Conservation (phyloP, 2,797 vertebrate genomes). For the Syngnathus rostellatus region DNA sequence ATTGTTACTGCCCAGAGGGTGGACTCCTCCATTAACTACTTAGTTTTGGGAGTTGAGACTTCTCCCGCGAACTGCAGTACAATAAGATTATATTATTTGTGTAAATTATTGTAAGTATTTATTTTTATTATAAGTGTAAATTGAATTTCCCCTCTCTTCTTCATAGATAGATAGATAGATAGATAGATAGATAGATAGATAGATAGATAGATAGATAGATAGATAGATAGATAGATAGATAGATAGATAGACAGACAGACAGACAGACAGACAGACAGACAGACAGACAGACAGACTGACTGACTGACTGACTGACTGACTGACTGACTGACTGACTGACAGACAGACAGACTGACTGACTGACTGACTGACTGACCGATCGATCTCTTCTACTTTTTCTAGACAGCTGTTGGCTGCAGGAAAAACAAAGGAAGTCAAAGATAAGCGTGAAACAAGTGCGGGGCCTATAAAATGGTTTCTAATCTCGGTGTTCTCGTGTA, state of each 20-base stretch:
- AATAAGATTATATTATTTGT: conserved; percentile 1
- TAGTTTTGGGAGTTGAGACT: not conserved
- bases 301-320: too few species aligned
- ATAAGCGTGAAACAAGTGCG: conserved; percentile 6
- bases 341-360: too few species aligned
- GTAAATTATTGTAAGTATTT: not conserved
- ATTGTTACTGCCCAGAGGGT: not conserved
- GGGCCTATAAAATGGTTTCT: conserved; percentile 8
- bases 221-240: too few species aligned
- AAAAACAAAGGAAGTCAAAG: conserved; percentile 3
- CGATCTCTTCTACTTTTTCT: not conserved
- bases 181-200: too few species aligned
- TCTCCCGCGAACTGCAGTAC: not conserved
- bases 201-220: too few species aligned
- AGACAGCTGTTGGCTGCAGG: not conserved
- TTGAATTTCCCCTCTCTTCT: not conserved
- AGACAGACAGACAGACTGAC: too few species aligned
- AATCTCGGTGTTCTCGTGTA: conserved; percentile 18
- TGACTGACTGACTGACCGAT: too few species aligned
- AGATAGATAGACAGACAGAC: too few species aligned
- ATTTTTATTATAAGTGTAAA: not conserved
- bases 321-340: too few species aligned
- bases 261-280: too few species aligned
- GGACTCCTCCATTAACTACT: not conserved
- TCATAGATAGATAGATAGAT: too few species aligned